phyloP scores from a whole-genome alignment of 2,113 vertebrate genomes.

The Syngnathus typhle region DNA sequence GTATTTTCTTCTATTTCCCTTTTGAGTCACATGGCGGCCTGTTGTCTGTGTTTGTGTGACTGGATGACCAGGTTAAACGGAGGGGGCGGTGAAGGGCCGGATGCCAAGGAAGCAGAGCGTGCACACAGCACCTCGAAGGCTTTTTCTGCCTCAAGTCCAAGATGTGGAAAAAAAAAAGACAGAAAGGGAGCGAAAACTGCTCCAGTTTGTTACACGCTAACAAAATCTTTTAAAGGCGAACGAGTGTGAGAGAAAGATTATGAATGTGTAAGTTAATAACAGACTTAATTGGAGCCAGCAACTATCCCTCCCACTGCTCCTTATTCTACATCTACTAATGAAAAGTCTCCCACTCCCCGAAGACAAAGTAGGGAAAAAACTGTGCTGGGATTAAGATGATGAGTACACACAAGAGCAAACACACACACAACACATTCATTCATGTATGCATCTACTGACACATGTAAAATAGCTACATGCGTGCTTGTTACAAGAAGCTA shows the following conservation, averaged over 20 bases:
- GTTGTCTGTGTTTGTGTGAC: neutral
- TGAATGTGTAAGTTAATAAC: constrained; percentile 44
- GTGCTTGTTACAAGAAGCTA: neutral
- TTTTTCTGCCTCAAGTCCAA: constrained; percentile 20
- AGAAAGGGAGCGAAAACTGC: constrained; percentile 22
- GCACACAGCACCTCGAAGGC: constrained; percentile 9
- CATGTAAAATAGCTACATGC: constrained; percentile 1
- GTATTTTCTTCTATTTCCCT: constrained; percentile 14
- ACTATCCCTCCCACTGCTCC: constrained; percentile 48
- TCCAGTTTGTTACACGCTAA: constrained; percentile 17
- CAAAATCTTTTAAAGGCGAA: constrained; percentile 41
- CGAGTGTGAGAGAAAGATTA: constrained; percentile 13
- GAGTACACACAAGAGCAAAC: neutral
- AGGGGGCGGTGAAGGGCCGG: constrained; percentile 11
- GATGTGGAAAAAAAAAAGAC: neutral
- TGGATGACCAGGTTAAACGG: constrained; percentile 28
- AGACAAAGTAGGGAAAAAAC: constrained; percentile 25
- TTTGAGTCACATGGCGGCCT: neutral
- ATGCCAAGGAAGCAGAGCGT: constrained; percentile 5
- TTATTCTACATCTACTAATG: constrained; percentile 54
- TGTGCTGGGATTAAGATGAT: constrained; percentile 18
- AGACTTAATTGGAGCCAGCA: constrained; percentile 52
- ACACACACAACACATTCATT: neutral
- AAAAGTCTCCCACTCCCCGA: constrained; percentile 45
- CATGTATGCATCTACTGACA: constrained; percentile 2